Evolutionary conservation across 2,113 vertebrate genomes (phyloP), one percentile per base, ranked within the genome.

Genomic region (Eleginops maclovinus): DNA sequence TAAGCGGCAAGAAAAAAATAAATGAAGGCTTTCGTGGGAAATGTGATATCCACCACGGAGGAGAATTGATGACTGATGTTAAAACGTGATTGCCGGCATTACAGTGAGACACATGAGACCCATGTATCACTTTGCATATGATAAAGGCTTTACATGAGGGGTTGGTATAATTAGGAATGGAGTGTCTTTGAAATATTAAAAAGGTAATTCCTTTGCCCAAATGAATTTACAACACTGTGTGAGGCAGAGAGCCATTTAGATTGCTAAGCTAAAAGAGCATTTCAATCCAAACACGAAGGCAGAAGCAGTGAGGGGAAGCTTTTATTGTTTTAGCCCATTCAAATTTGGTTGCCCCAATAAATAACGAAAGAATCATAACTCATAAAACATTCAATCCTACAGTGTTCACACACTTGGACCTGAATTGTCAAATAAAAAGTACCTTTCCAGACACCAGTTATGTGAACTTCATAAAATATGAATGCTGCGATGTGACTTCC

Each of bases 161-260:
- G 9, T 7, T 41, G 40, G 44, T 65, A 24, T 75, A 81, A 79
- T 87, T 77, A 60, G 51, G 64, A 81, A 71, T 31, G 21, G 36
- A 80, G 44, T 24, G 22, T 74, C 26, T 78, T 62, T 80, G 40
- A 87, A 77, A 81, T 73, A 81, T 76, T 64, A 68, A 82, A 75
- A 22, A 71, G 21, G 66, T 26, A 72, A 59, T 74, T 84, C 72
- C 36, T 31, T 69, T 54, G 31, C 26, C 51, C 64, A 59, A 86
- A 70, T 55, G 21, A 81, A 88, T 81, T 69, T 31, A 60, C 63
- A 77, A 50, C 67, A 67, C 41, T 4, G 51, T 21, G 72, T 24
- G 62, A 79, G 56, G 41, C 60, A 56, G 50, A 61, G 55, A 86
- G 79, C 69, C 70, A 67, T 75, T 77, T 59, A 55, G 21, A 79